Base-by-base conservation (phyloP, 2,113 vertebrate species). In the Gnathonemus longibarbis region DNA sequence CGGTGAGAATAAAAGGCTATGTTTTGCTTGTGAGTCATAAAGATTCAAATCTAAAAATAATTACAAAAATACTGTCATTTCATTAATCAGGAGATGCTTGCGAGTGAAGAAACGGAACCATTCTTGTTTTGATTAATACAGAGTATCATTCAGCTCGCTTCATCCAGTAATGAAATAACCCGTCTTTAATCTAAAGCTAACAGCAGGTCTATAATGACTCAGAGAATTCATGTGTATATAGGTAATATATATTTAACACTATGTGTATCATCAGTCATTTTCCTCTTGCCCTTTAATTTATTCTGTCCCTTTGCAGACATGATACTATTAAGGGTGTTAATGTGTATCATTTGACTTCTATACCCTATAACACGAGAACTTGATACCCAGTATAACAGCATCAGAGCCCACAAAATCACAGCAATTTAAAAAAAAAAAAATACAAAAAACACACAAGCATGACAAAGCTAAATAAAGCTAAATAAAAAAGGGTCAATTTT, bases 1-100 rank as follows among this genome's bases (percentile, higher is more conserved):
- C 5, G 13, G 2, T 42, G 56, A 46, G 53, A 89, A 85, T 39
- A 24, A 49, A 88, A 88, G 19, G 77, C 17, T 83, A 21, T 56
- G 70, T 21, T 52, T 70, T 56, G 24, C 42, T 48, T 84, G 80
- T 85, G 77, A 62, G 1, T 89, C 35, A 48, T 11, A 84, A 56
- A 56, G 53, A 62, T 31, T 89, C 35, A 56, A 84, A 85, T 62
- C 52, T 85, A 85, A 31, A 58, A 89, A 46, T 89, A 24, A 84
- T 84, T 89, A 74, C 24, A 89, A 89, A 89, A 89, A 88, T 88
- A 74, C 88, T 83, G 66, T 7, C 11, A 53, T 89, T 89, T 80
- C 66, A 50, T 35, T 74, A 89, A 80, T n/a, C 35, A 46, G 35
- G n/a, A 87, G 50, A 31, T 42, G 46, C 46, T 27, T 49, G 66